Percentiles rank a stretch among this genome's conserved stretches.
phyloP scores from a whole-genome alignment of 2,797 vertebrate genomes.

The Macroramphosus scolopax region DNA sequence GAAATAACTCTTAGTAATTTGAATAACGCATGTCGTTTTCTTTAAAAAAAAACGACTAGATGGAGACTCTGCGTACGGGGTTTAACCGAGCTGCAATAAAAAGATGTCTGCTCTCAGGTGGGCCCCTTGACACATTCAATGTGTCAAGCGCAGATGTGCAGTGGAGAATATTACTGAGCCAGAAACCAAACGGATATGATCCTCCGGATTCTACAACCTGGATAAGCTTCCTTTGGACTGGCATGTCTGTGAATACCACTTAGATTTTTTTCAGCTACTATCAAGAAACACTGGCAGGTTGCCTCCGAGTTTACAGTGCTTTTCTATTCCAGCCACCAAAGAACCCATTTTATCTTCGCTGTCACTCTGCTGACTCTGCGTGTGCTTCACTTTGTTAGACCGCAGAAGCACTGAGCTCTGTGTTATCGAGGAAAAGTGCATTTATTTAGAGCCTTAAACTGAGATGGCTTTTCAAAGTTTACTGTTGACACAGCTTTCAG shows the following conservation, averaged over 20 bases:
- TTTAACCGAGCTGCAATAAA: slow-evolving; percentile 39
- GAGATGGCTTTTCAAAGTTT: slow-evolving; percentile 48
- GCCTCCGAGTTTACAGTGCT: slow-evolving; percentile 61
- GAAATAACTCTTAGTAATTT: slow-evolving; percentile 51
- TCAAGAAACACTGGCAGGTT: slow-evolving; percentile 63
- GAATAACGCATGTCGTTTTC: slow-evolving; percentile 54
- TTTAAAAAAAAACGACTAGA: slow-evolving; percentile 3
- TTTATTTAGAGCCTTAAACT: slow-evolving; percentile 56
- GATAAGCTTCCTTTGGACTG: slow-evolving; percentile 52
- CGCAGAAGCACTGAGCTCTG: slow-evolving; percentile 40
- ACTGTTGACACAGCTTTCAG: slow-evolving; percentile 35
- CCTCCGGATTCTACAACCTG: slow-evolving; percentile 43
- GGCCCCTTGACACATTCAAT: slow-evolving; percentile 19
- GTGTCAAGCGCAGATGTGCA: slow-evolving; percentile 31
- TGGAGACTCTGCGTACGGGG: slow-evolving; percentile 20
- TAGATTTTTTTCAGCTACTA: slow-evolving; percentile 34
- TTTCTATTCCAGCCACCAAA: slow-evolving; percentile 62
- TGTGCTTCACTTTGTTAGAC: slow-evolving; percentile 55
- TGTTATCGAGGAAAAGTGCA: slow-evolving; percentile 58
- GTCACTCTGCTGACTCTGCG: slow-evolving; percentile 52
- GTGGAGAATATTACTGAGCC: slow-evolving; percentile 37
- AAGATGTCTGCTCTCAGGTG: slow-evolving; percentile 30
- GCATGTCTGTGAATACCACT: slow-evolving; percentile 55
- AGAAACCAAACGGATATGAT: slow-evolving; percentile 55
- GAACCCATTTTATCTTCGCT: slow-evolving; percentile 68